These are phyloP conservation scores for Tiaroga cobitis DNA, from an alignment of 2,797 vertebrate genomes.

Conservation along the genomic window DNA sequence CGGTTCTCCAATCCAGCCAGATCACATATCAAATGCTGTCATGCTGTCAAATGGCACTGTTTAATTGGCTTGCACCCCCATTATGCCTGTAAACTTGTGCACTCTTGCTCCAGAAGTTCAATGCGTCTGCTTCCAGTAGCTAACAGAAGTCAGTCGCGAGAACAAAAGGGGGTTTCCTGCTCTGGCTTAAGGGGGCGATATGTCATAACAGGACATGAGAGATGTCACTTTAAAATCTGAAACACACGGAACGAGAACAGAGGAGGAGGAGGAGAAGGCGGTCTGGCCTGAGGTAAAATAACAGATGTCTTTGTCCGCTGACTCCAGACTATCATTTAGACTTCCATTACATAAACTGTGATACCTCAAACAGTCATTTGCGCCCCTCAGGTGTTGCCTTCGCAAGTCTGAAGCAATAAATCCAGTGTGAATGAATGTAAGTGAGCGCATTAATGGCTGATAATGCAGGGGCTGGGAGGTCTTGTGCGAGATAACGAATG, in stretches of 20 bases:
- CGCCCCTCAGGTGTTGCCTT: conserved; percentile 36
- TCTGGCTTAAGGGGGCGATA: conserved; percentile 51
- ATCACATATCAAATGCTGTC: conserved; percentile 17
- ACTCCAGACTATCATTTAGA: conserved; percentile 52
- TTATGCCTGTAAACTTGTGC: background rate
- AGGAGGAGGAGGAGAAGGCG: conserved; percentile 14
- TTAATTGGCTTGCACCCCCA: background rate
- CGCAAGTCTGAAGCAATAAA: background rate
- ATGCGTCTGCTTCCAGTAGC: conserved; percentile 3
- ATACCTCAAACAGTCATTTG: conserved; percentile 29
- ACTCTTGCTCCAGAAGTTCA: conserved; percentile 1
- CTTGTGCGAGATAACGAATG: conserved; percentile 5
- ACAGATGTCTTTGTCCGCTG: conserved; percentile 54
- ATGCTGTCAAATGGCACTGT: conserved; percentile 5
- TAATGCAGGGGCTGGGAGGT: conserved; percentile 26
- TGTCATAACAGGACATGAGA: conserved; percentile 50
- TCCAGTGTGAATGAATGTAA: background rate
- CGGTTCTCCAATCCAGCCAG: conserved; percentile 1
- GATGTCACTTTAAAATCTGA: conserved; percentile 43
- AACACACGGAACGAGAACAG: conserved; percentile 18
- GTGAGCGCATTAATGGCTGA: conserved; percentile 12
- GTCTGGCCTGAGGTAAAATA: conserved; percentile 57
- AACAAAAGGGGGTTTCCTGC: conserved; percentile 47
- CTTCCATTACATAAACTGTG: conserved; percentile 53
- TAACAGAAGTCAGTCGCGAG: background rate